These are phyloP conservation scores for Pseudomyrmex sp. DNA, from an alignment of 1,140 invertebrate genomes.

Conservation along the genomic window DNA sequence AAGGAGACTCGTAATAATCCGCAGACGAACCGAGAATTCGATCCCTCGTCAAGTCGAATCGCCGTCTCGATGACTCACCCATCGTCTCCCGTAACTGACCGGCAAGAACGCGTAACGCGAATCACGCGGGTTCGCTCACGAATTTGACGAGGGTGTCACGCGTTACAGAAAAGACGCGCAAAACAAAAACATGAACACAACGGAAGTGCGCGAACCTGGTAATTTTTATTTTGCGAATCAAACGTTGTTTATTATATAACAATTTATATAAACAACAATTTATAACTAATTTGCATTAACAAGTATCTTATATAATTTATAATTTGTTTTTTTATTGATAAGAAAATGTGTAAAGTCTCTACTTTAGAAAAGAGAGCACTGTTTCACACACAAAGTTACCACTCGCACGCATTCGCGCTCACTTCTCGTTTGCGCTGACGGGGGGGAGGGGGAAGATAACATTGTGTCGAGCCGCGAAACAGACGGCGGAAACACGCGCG, in stretches of 20 bases:
- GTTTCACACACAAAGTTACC: background rate
- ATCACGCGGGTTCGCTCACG: background rate
- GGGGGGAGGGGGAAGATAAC: too few species aligned
- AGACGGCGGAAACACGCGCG: slow-evolving; percentile 52
- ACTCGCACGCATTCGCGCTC: background rate
- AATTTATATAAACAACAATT: too few species aligned
- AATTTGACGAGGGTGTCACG: background rate
- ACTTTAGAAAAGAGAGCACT: too few species aligned
- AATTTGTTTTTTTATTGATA: background rate
- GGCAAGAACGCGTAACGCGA: background rate
- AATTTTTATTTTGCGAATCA: too few species aligned
- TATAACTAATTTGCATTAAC: too few species aligned
- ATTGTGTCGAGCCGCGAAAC: slow-evolving; percentile 28
- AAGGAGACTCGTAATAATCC: slow-evolving; percentile 68
- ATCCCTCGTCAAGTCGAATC: slow-evolving; percentile 59
- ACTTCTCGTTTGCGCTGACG: background rate
- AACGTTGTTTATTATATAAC: too few species aligned
- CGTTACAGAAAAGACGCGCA: background rate
- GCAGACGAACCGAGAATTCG: slow-evolving; percentile 68
- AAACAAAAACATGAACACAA: too few species aligned
- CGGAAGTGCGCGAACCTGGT: too few species aligned
- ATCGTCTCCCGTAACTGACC: slow-evolving; percentile 28
- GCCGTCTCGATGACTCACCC: slow-evolving; percentile 63
- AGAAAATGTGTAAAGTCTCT: too few species aligned
- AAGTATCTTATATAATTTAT: too few species aligned